A percentile compares a stretch with the other conserved stretches of the same genome.
Conservation (phyloP, 2,797 vertebrate genomes). For the Phaenicophaeus curvirostris region DNA sequence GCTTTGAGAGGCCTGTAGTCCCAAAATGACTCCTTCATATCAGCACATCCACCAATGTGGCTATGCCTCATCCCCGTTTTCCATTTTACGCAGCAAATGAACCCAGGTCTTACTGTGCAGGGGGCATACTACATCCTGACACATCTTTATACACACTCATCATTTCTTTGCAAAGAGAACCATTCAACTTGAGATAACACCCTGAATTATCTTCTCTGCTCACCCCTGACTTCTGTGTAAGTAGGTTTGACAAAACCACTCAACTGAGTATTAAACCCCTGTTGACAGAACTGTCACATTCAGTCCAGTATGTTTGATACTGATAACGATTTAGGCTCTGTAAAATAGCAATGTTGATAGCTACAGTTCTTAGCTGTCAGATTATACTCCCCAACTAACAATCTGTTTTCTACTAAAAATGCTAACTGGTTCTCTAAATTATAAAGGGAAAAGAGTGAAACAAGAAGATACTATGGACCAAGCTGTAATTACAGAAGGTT, state of each 20-base stretch:
- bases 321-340: not conserved
- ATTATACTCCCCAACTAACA: not conserved
- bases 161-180: not conserved
- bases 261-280: not conserved
- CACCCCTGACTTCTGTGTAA: not conserved
- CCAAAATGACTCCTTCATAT: not conserved
- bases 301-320: not conserved
- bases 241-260: not conserved
- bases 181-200: not conserved
- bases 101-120: not conserved
- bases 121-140: not conserved
- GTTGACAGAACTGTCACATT: not conserved
- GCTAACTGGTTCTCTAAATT: slow-evolving; percentile 25
- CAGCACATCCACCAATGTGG: not conserved
- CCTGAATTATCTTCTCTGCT: not conserved
- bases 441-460: slow-evolving; percentile 25
- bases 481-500: slow-evolving; percentile 48
- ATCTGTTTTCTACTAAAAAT: slow-evolving; percentile 37
- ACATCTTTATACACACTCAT: not conserved
- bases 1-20: not conserved
- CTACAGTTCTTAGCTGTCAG: slow-evolving; percentile 19
- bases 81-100: not conserved
- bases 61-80: not conserved
- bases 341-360: slow-evolving; percentile 10
- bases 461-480: slow-evolving; percentile 46